Conservation (phyloP, 2,888 invertebrate species). For the Quadroppia sp. region DNA sequence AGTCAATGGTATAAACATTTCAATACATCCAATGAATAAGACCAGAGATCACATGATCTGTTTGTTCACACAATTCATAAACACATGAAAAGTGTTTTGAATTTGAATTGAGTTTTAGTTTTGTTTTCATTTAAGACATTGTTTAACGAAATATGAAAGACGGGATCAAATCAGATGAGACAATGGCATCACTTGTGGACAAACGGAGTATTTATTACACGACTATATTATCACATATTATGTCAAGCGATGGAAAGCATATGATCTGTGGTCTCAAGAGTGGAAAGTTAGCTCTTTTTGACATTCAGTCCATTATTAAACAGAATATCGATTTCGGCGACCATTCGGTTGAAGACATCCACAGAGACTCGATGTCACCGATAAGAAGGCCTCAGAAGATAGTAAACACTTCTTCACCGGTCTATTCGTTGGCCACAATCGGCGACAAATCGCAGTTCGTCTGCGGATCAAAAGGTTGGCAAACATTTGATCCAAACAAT, state of each 20-base stretch:
- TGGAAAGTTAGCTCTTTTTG: slow-evolving; percentile 72
- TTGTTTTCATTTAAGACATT: neutral
- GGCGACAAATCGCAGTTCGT: neutral
- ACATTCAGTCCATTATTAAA: slow-evolving; percentile 19
- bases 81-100: too few relatives aligned
- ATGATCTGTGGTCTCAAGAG: slow-evolving; percentile 77
- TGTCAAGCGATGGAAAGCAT: slow-evolving; percentile 77
- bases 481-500: neutral
- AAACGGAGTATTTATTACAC: slow-evolving; percentile 59
- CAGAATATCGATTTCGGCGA: slow-evolving; percentile 15
- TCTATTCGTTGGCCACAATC: neutral
- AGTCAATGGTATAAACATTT: too few relatives aligned
- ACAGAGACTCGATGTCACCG: neutral
- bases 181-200: slow-evolving; percentile 38
- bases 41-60: too few relatives aligned
- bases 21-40: too few relatives aligned
- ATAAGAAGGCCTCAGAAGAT: slow-evolving; percentile 9
- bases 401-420: neutral
- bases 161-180: neutral
- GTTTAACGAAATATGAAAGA: neutral
- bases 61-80: too few relatives aligned
- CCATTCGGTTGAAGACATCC: neutral
- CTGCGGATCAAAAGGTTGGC: slow-evolving; percentile 28
- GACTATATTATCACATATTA: slow-evolving; percentile 72
- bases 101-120: neutral